Percentiles rank a stretch among this genome's conserved stretches.
Conservation (phyloP, 2,888 invertebrate genomes). For the Helleia helle region DNA sequence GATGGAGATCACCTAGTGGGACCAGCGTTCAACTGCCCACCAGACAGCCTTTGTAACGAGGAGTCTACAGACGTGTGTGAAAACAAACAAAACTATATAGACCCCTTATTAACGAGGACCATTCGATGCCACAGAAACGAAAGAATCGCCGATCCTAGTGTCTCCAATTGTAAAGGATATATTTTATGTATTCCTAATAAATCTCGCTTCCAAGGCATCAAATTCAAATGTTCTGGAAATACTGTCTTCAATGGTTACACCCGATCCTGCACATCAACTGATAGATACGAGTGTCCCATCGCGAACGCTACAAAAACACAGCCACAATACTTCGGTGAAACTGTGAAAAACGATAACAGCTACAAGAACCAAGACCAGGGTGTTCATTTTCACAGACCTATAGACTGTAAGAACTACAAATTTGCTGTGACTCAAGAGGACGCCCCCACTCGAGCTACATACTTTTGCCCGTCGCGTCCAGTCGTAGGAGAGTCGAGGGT, state of each 20-base stretch:
- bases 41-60: constrained; percentile 54
- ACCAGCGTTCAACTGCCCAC: constrained; percentile 51
- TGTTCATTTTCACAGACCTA: constrained; percentile 28
- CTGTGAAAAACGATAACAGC: constrained; percentile 30
- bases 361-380: constrained; percentile 17
- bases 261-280: constrained; percentile 51
- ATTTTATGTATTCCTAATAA: constrained; percentile 60
- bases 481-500: constrained; percentile 37
- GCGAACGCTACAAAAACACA: constrained; percentile 30
- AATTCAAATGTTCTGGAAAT: constrained; percentile 57
- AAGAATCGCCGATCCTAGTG: constrained; percentile 54
- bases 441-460: constrained; percentile 42
- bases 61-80: constrained; percentile 60
- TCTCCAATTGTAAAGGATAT: constrained; percentile 61
- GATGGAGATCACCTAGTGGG: constrained; percentile 45
- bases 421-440: constrained; percentile 50
- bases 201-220: constrained; percentile 57
- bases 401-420: constrained; percentile 63
- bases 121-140: constrained; percentile 51
- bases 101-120: constrained; percentile 39
- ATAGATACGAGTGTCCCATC: constrained; percentile 51
- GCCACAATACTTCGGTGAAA: constrained; percentile 30
- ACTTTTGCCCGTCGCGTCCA: constrained; percentile 54
- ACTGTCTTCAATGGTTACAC: constrained; percentile 58
- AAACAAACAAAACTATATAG: constrained; percentile 45